Evolutionary conservation across 1,140 invertebrate species (phyloP), one percentile per base, ranked within the genome.

Genomic region (Drosophila mayri): DNA sequence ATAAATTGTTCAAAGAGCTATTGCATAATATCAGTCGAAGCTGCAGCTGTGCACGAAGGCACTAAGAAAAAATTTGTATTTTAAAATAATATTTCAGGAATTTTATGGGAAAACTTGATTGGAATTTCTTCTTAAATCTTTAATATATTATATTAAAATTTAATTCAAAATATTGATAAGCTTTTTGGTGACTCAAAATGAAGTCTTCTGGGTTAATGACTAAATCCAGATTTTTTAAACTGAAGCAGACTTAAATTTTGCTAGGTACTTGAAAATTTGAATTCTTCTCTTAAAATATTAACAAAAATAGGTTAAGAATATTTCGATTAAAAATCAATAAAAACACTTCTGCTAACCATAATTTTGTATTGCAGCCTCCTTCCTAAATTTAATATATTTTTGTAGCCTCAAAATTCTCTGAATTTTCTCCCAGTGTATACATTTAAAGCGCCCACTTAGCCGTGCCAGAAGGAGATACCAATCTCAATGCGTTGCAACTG

Each of bases 1-100:
- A 86, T 85, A 85, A 85, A 85, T 85, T 77, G 74, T 77, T 77
- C 74, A 81, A 85, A 84, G 52, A 55, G 58, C 43, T 60, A 49
- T 85, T 85, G 81, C 81, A 85, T 85, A 85, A 85, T 84, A 64
- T 76, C 60, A 76, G 44, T 70, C 64, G 25, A 47, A 74, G 71
- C 79, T 82, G 79, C 81, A 74, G 72, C 81, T 81, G 79, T 70
- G 66, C 66, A 18, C 3, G 22, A 0, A 16, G 32, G 9, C 47
- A 70, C 18, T 5, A 32, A 37, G 47, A 67, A 47, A 70, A 70
- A 66, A 8, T 10, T 4, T 5, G 8, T 30, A 18, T 20, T 12
- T 30, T 28, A 14, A n/a, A 8, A 9, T n/a, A 40, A n/a, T n/a
- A n/a, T 7, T 40, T 0, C 0, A 4, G 3, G 9, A 32, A 40